A percentile compares a stretch with the other conserved stretches of the same genome.
phyloP scores from a whole-genome alignment of 53 echinoderm and acorn worm species.

The Patiria pectinifera region DNA sequence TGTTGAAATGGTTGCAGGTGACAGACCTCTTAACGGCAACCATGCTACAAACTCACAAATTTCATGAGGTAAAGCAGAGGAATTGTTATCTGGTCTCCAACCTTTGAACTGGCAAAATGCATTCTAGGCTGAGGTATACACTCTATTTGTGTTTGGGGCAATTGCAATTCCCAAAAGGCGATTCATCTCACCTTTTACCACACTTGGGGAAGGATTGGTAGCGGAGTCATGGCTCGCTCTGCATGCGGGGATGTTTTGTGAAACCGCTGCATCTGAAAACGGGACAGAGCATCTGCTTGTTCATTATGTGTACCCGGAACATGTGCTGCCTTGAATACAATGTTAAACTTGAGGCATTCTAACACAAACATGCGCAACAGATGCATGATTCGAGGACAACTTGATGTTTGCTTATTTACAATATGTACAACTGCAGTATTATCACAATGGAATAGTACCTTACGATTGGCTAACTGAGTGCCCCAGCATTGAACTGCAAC shows the following conservation, averaged over 20 bases:
- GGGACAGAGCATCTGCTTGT: slow-evolving; percentile 59
- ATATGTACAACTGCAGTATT: slow-evolving; percentile 52
- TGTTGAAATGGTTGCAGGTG: neutral
- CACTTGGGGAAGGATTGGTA: slow-evolving; percentile 20
- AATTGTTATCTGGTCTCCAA: neutral
- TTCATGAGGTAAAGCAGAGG: neutral
- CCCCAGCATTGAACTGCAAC: slow-evolving; percentile 21
- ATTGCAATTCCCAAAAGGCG: slow-evolving; percentile 1
- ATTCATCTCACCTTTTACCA: neutral
- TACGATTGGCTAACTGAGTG: neutral
- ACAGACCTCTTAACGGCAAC: neutral
- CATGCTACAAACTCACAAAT: neutral
- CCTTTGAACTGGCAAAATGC: neutral
- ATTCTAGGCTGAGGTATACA: neutral
- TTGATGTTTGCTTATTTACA: slow-evolving; percentile 43
- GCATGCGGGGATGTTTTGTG: slow-evolving; percentile 21
- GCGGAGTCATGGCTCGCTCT: slow-evolving; percentile 15
- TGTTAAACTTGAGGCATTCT: slow-evolving; percentile 5
- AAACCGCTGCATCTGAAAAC: slow-evolving; percentile 54
- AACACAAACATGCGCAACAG: slow-evolving; percentile 37
- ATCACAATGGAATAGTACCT: slow-evolving; percentile 35
- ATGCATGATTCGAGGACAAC: slow-evolving; percentile 27
- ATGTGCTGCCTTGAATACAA: slow-evolving; percentile 19
- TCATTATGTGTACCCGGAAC: slow-evolving; percentile 38
- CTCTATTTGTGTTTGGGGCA: neutral